phyloP scores from a whole-genome alignment of 2,888 invertebrate genomes.

The Cataglyphis cursor region DNA sequence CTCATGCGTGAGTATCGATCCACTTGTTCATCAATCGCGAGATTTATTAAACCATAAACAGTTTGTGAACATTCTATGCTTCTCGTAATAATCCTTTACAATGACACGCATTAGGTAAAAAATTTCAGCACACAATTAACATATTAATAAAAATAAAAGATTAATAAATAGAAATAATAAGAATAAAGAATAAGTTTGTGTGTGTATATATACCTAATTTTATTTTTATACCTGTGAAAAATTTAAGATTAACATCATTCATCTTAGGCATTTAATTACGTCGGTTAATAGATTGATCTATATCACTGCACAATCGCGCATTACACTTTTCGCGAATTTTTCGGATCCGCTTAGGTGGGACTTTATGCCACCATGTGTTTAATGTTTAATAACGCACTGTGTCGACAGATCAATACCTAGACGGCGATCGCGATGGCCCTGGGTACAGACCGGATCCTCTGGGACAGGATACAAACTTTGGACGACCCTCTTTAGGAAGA shows the following conservation, averaged over 20 bases:
- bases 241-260: background rate
- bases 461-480: constrained; percentile 87
- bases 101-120: background rate
- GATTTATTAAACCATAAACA: background rate
- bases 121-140: background rate
- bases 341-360: background rate
- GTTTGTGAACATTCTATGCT: background rate
- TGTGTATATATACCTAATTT: background rate
- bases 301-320: background rate
- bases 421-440: constrained; percentile 83
- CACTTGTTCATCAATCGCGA: background rate
- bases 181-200: background rate
- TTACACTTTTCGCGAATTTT: background rate
- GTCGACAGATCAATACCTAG: constrained; percentile 85
- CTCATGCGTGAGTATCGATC: constrained; percentile 92
- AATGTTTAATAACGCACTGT: constrained; percentile 41
- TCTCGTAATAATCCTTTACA: background rate
- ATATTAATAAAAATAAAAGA: background rate
- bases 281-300: background rate
- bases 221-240: background rate
- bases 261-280: background rate
- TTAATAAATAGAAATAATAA: too few species aligned
- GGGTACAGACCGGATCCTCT: constrained; percentile 87
- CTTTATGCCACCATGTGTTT: background rate
- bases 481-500: constrained; percentile 86